Base-by-base conservation (phyloP, 2,888 invertebrate genomes). In the Choristoneura rosaceana region DNA sequence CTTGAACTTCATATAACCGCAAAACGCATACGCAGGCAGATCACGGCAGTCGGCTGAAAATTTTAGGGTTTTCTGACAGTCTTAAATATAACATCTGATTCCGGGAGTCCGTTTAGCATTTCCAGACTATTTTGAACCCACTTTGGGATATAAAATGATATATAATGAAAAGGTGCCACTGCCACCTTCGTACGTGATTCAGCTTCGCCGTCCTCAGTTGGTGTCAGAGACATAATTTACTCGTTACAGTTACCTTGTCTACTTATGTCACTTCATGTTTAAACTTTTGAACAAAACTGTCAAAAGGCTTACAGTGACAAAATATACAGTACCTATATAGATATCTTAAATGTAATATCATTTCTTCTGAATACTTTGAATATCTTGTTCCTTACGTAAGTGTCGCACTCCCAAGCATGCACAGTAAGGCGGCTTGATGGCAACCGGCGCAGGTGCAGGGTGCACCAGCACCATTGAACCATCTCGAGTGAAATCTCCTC, bases 11-110 rank as follows among this genome's bases (percentile, higher is more conserved):
- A 96, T 93, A 78, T 95, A 94, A 3, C 95, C 95, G 76, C 96
- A 96, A 41, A 94, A 95, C 0, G 96, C 96, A 75, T 96, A 96
- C 77, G 87, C 87, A 0, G 96, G 96, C 12, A 96, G 83, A 80
- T 95, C 95, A 47, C 81, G 76, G 74, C 95, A 92, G 64, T 84
- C 82, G 0, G 91, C 95, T 95, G 76, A 38, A 86, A 85, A 52
- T 3, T 5, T 50, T 60, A 66, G 5, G 14, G 1, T n/a, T 38
- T 60, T 38, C 38, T 8, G n/a, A 33, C 5, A 33, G 58, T 58
- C 25, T 25, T n/a, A 17, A 17, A 52, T 17, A 8, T 52, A 3
- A 43, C 34, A 59, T 9, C n/a, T 7, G 3, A 3, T 14, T 59
- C 59, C 14, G 14, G n/a, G n/a, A 47, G 43, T 43, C 10, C 3